Evolutionary conservation across 2,797 vertebrate genomes (phyloP).

Genomic region (Sebastes wilsoni): DNA sequence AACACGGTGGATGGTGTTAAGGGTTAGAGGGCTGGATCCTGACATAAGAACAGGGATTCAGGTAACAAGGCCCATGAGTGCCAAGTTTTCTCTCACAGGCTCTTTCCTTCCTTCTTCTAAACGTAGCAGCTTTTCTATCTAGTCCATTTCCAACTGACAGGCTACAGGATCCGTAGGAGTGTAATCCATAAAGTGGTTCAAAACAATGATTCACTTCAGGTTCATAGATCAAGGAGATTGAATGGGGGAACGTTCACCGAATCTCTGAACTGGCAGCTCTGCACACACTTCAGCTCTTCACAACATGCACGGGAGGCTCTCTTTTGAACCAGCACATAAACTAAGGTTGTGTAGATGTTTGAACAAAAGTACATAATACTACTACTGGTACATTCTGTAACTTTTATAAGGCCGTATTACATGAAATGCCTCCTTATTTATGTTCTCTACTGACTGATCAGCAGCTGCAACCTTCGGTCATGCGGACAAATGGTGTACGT

Average conservation of each 20-base stretch:
- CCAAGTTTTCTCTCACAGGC: background rate
- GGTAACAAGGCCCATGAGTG: background rate
- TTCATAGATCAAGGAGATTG: constrained; percentile 44
- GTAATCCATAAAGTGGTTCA: constrained; percentile 38
- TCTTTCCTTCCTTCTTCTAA: constrained; percentile 7
- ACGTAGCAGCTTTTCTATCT: background rate
- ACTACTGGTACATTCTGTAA: background rate
- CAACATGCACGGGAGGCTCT: background rate
- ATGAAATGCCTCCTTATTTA: background rate
- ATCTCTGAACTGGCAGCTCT: constrained; percentile 8
- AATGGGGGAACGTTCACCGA: constrained; percentile 28
- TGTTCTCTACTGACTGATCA: background rate
- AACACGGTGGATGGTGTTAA: background rate
- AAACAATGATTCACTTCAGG: constrained; percentile 62
- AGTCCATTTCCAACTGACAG: constrained; percentile 24
- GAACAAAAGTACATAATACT: background rate
- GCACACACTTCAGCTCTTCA: constrained; percentile 14
- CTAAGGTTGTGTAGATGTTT: background rate
- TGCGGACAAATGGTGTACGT: background rate
- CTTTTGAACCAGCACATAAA: background rate
- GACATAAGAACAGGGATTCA: constrained; percentile 14
- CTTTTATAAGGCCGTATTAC: background rate
- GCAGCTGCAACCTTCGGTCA: background rate
- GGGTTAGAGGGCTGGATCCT: constrained; percentile 27
- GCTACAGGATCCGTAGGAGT: constrained; percentile 31